Base-by-base conservation (phyloP, 2,888 invertebrate species). In the Falcaria lacertinaria region DNA sequence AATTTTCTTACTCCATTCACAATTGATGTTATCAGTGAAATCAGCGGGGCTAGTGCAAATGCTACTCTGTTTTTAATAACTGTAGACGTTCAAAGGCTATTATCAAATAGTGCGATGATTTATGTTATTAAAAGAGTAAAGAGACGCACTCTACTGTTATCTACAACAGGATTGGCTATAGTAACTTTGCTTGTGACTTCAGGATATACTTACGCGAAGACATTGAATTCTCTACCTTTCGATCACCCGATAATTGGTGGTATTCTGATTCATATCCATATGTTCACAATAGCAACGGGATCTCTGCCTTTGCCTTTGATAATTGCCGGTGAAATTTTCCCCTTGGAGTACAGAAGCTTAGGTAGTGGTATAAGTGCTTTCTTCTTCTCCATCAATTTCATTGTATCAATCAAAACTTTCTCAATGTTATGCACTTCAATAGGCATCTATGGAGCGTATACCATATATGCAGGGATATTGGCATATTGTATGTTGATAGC, bases 301-400 rank as follows among this genome's bases (percentile, higher is more conserved):
- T 76, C 91, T 1, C 80, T 91, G 1, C 92, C 93, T 0, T 61
- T 94, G 37, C 93, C 93, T 0, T 94, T 93, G 83, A 91, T 93
- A 7, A 90, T 94, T 71, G 91, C 92, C 48, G 93, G 93, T 0
- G 94, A 94, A 67, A 71, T 94, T 0, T 93, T 93, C 55, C 90
- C 93, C 2, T 78, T 90, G 19, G 85, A 87, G 37, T 89, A 87
- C 34, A 85, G 92, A 36, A 92, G 92, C 22, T 63, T 92, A 0
- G 93, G 93, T 37, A 77, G 80, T 11, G 77, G 78, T 0, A 64
- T 82, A n/a, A 75, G 80, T 22, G 74, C 78, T 0, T 40, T 80
- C 2, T 77, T 79, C 42, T 34, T 80, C 3, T 77, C 81, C 1
- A 43, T 57, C 0, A 77, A 79, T 45, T 57, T 83, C 0, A 81